A percentile compares a stretch with the other conserved stretches of the same genome.
These are phyloP conservation scores for Clarias laeviceps DNA, from an alignment of 2,797 vertebrate species.

Conservation along the genomic window DNA sequence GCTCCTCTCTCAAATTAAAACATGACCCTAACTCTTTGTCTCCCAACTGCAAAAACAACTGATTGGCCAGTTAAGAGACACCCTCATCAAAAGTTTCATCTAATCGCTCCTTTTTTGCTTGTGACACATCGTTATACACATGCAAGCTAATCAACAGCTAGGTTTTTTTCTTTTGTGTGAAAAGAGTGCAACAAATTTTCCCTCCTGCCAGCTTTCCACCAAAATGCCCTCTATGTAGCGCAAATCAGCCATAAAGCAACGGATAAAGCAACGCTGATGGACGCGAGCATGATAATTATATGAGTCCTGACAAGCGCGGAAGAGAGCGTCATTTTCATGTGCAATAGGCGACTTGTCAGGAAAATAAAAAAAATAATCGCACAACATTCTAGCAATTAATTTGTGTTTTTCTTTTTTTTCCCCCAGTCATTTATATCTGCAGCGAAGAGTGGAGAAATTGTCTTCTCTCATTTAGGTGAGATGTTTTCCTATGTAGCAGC, in stretches of 20 bases:
- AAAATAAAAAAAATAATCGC: not conserved
- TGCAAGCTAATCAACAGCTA: slow-evolving; percentile 56
- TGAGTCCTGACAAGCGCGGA: slow-evolving; percentile 23
- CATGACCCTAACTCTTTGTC: slow-evolving; percentile 54
- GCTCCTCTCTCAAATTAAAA: slow-evolving; percentile 64
- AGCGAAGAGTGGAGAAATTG: not conserved
- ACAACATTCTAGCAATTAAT: not conserved
- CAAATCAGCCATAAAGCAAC: slow-evolving; percentile 38
- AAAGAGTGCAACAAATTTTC: not conserved
- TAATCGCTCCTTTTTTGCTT: slow-evolving; percentile 57
- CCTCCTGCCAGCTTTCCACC: slow-evolving; percentile 24
- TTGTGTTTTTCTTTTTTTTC: not conserved
- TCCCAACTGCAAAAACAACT: slow-evolving; percentile 54
- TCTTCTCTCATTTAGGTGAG: not conserved
- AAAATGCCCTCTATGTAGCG: slow-evolving; percentile 31
- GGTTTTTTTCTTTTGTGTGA: slow-evolving; percentile 23
- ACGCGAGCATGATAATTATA: slow-evolving; percentile 32
- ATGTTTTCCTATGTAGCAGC: slow-evolving; percentile 3
- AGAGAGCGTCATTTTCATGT: slow-evolving; percentile 27
- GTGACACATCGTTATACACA: slow-evolving; percentile 58
- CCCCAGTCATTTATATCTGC: slow-evolving; percentile 12
- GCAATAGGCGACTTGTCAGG: slow-evolving; percentile 17
- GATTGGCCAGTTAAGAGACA: slow-evolving; percentile 56
- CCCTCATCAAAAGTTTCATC: slow-evolving; percentile 65
- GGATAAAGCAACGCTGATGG: slow-evolving; percentile 31